These are phyloP conservation scores for Andricus quercusramuli DNA, from an alignment of 2,888 invertebrate species.

Conservation along the genomic window DNA sequence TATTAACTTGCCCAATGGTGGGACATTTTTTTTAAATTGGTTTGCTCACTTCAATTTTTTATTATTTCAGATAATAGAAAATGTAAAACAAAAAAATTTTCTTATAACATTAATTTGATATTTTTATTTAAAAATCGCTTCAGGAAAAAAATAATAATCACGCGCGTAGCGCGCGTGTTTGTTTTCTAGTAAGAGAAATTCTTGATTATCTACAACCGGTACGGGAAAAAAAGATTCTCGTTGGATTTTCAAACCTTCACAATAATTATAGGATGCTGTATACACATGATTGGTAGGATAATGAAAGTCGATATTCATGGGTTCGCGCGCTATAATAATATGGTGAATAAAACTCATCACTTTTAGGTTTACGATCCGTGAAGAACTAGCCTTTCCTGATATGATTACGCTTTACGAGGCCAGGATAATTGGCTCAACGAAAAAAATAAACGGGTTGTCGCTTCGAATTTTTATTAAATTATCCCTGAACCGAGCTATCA, in stretches of 20 bases:
- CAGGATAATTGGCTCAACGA: conserved; percentile 7
- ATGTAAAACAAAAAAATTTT: too few species aligned
- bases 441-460: neutral
- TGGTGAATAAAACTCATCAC: conserved; percentile 68
- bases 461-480: conserved; percentile 3
- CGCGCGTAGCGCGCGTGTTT: too few species aligned
- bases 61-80: too few species aligned
- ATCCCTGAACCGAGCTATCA: neutral
- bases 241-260: too few species aligned
- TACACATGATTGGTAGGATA: conserved; percentile 47
- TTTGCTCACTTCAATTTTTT: too few species aligned
- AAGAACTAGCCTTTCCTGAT: conserved; percentile 61
- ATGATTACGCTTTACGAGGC: conserved; percentile 59
- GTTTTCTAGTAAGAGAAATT: neutral
- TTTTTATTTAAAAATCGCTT: too few species aligned
- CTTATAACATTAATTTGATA: too few species aligned
- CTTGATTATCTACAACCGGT: neutral
- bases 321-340: conserved; percentile 65
- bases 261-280: neutral
- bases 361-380: conserved; percentile 69
- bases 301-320: conserved; percentile 70
- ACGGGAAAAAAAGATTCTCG: neutral
- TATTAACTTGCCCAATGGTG: too few species aligned
- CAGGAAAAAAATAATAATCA: too few species aligned
- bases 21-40: too few species aligned